These are phyloP conservation scores for Haemorhous mexicanus DNA, from an alignment of 2,113 vertebrate species.

Conservation along the genomic window DNA sequence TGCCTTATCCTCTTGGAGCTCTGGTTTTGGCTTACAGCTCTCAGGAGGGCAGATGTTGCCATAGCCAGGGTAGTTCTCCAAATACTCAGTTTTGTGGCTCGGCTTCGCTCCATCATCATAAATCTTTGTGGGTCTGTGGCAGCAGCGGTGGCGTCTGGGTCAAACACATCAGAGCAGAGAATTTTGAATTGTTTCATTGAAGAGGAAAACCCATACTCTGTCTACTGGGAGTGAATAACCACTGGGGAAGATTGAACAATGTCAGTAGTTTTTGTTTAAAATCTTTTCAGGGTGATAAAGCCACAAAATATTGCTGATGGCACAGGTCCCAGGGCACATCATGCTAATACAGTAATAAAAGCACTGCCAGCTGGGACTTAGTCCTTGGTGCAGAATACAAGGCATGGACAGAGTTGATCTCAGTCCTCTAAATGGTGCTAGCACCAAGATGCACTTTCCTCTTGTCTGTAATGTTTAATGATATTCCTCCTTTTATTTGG, in stretches of 20 bases:
- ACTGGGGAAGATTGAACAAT: background rate
- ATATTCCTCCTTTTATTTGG: background rate
- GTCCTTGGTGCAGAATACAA: background rate
- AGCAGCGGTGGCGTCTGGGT: constrained; percentile 81
- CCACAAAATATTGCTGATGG: background rate
- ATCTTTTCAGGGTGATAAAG: background rate
- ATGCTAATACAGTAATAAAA: background rate
- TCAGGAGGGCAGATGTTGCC: constrained; percentile 61
- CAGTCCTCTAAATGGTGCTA: background rate
- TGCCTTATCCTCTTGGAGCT: constrained; percentile 17
- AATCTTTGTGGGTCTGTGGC: constrained; percentile 69
- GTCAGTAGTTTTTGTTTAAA: background rate
- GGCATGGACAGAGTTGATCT: background rate
- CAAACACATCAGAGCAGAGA: constrained; percentile 1
- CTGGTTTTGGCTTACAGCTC: constrained; percentile 75
- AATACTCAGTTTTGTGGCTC: constrained; percentile 74
- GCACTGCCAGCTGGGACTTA: background rate
- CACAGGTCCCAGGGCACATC: background rate
- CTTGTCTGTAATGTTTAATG: background rate
- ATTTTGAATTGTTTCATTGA: background rate
- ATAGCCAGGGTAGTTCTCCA: constrained; percentile 78
- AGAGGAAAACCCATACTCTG: background rate
- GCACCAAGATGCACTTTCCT: background rate
- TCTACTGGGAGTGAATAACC: background rate
- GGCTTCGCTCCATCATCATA: constrained; percentile 55